phyloP scores from a whole-genome alignment of 2,113 vertebrate genomes.

The Epinephelus fuscoguttatus region DNA sequence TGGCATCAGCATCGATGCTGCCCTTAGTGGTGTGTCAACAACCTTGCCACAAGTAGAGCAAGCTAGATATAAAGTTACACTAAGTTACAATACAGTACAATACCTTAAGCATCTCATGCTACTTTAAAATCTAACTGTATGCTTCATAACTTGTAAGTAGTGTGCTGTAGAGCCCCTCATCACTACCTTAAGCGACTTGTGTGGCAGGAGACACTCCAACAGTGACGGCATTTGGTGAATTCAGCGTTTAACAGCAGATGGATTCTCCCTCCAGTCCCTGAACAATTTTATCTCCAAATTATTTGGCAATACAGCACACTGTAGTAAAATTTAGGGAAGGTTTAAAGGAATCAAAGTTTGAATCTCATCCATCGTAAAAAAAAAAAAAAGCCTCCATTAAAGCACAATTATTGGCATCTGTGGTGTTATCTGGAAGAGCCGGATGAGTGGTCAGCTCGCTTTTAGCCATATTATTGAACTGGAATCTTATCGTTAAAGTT shows the following conservation, averaged over 20 bases:
- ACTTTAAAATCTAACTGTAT: no score
- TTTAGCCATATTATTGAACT: not conserved
- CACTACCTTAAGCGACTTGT: not conserved
- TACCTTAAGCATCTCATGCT: no score
- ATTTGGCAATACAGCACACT: conserved; percentile 12
- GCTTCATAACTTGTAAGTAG: not conserved
- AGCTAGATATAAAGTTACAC: no score
- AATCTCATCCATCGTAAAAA: conserved; percentile 21
- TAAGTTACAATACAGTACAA: no score
- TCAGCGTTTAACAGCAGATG: conserved; percentile 29
- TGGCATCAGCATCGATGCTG: no score
- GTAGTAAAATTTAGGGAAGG: conserved; percentile 21
- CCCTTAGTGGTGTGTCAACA: no score
- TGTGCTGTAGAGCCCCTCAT: not conserved
- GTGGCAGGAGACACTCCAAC: conserved; percentile 9
- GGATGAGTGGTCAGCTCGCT: conserved; percentile 10
- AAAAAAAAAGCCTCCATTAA: conserved; percentile 18
- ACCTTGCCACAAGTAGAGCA: no score
- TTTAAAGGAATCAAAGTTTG: conserved; percentile 36
- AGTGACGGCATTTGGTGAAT: not conserved
- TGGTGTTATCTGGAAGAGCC: conserved; percentile 25
- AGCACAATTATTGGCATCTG: conserved; percentile 48
- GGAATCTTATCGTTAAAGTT: not conserved
- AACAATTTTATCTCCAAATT: conserved; percentile 22
- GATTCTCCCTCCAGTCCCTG: conserved; percentile 29